Conservation (phyloP, 2,797 vertebrate species). For the Salmo trutta region DNA sequence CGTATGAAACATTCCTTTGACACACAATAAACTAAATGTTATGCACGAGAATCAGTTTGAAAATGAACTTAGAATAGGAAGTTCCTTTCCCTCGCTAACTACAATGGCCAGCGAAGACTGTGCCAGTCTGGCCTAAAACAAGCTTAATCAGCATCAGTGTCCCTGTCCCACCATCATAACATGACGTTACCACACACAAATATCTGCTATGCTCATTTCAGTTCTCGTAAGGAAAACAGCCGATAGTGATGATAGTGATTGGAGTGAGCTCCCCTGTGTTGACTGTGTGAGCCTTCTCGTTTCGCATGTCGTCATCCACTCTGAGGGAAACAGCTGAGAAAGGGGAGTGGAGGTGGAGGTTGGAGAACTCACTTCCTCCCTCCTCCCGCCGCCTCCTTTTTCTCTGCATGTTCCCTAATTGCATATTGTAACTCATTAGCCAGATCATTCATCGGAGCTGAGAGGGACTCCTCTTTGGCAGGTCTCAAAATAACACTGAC, state of each 20-base stretch:
- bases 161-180: no score
- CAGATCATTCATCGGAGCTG: constrained; percentile 50
- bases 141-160: no score
- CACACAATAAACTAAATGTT: no score
- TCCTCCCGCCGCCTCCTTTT: constrained; percentile 24
- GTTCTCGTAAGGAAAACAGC: background rate
- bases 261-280: background rate
- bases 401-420: constrained; percentile 53
- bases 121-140: background rate
- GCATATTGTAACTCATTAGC: constrained; percentile 61
- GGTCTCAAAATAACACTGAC: constrained; percentile 46
- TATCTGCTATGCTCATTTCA: background rate
- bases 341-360: background rate
- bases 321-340: background rate
- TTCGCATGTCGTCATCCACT: background rate
- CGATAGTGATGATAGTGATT: background rate
- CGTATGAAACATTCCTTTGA: no score
- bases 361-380: constrained; percentile 27
- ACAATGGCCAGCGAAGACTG: background rate
- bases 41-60: background rate
- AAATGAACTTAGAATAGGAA: constrained; percentile 1
- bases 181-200: background rate
- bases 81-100: background rate
- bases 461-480: constrained; percentile 35
- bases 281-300: background rate